These are phyloP conservation scores for Cataglyphis albicans DNA, from an alignment of 2,888 invertebrate genomes.

Conservation along the genomic window DNA sequence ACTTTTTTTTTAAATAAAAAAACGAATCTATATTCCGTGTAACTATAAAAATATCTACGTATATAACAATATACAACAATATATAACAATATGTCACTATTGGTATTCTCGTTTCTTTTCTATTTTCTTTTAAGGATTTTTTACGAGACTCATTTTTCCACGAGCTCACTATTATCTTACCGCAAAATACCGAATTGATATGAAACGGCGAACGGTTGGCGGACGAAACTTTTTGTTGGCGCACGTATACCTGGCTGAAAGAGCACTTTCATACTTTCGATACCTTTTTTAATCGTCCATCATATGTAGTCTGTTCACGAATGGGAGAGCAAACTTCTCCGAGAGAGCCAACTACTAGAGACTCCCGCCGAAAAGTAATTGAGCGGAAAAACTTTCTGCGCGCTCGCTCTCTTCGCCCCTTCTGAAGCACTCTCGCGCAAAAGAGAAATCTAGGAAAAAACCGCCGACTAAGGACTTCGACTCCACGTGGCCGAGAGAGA, in stretches of 20 bases:
- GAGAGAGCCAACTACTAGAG: conserved; percentile 46
- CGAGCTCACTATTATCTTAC: background rate
- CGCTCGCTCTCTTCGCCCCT: conserved; percentile 19
- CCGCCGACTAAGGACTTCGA: conserved; percentile 50
- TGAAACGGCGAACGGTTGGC: conserved; percentile 33
- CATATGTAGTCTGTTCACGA: conserved; percentile 56
- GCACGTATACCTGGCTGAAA: conserved; percentile 45
- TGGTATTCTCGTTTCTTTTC: background rate
- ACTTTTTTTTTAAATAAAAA: background rate
- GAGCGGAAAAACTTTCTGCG: conserved; percentile 55
- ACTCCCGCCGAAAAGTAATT: conserved; percentile 54
- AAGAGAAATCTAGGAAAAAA: conserved; percentile 51
- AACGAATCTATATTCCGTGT: background rate
- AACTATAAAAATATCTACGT: background rate
- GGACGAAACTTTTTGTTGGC: conserved; percentile 28
- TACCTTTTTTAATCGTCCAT: conserved; percentile 55
- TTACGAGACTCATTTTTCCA: conserved; percentile 5
- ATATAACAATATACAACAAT: background rate
- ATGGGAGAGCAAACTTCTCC: conserved; percentile 52
- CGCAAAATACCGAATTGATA: conserved; percentile 42
- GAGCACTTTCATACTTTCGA: conserved; percentile 52
- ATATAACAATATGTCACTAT: background rate
- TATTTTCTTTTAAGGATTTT: conserved; percentile 1
- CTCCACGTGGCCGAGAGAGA: conserved; percentile 34
- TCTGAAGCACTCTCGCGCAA: conserved; percentile 29